phyloP scores from a whole-genome alignment of 2,888 invertebrate species.

The Dexiosoma caninum region DNA sequence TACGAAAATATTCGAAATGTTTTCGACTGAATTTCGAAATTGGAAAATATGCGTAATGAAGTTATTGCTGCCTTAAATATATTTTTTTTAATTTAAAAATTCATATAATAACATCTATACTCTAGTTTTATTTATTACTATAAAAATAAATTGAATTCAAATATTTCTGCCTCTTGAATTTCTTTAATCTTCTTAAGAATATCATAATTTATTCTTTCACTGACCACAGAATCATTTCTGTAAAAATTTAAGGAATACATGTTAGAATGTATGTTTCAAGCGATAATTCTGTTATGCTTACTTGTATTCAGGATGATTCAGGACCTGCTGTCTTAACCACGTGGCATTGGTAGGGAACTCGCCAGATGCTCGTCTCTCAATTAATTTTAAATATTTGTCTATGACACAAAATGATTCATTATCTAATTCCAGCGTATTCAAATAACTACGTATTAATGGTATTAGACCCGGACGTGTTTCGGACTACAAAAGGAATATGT shows the following conservation, averaged over 20 bases:
- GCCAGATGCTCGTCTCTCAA: slow-evolving; percentile 91
- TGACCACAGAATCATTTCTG: slow-evolving; percentile 92
- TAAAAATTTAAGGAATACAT: slow-evolving; percentile 20
- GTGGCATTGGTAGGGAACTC: slow-evolving; percentile 94
- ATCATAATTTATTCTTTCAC: slow-evolving; percentile 94
- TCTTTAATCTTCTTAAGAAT: slow-evolving; percentile 86
- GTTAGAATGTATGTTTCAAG: not conserved
- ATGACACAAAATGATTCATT: slow-evolving; percentile 98
- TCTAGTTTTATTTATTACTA: not conserved
- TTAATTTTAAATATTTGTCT: slow-evolving; percentile 95
- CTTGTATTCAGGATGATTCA: slow-evolving; percentile 94
- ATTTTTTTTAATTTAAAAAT: too few species aligned
- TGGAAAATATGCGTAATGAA: too few species aligned
- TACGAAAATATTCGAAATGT: too few species aligned
- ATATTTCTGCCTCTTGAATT: slow-evolving; percentile 84
- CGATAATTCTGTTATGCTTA: slow-evolving; percentile 75
- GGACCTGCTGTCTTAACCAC: slow-evolving; percentile 95
- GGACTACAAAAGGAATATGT: slow-evolving; percentile 77
- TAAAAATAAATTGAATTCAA: slow-evolving; percentile 80
- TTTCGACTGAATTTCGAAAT: too few species aligned
- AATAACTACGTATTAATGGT: slow-evolving; percentile 94
- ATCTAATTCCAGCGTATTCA: slow-evolving; percentile 97
- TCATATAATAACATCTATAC: too few species aligned
- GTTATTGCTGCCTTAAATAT: too few species aligned
- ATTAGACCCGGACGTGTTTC: slow-evolving; percentile 96